Conservation (phyloP, 2,113 vertebrate species). For the Saccopteryx bilineata region DNA sequence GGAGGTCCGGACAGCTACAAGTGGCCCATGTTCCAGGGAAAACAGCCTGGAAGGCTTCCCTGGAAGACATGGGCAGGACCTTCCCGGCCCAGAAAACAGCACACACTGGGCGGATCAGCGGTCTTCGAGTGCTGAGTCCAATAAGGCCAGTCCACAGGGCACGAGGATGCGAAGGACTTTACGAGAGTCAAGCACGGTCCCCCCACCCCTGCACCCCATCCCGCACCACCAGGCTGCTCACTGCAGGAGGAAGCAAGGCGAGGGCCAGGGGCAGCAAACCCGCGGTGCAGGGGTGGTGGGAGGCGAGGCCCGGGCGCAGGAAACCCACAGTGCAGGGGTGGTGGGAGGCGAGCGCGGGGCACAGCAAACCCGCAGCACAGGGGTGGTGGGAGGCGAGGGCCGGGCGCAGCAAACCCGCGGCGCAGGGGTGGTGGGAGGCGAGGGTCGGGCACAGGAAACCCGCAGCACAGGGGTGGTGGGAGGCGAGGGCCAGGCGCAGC, state of each 20-base stretch:
- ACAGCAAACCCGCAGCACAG: too few species aligned
- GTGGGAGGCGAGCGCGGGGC: too few species aligned
- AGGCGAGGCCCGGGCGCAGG: too few species aligned
- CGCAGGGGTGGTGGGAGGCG: too few species aligned
- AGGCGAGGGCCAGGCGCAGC: too few species aligned
- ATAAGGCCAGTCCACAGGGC: neutral
- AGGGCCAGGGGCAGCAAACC: neutral
- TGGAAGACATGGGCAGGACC: neutral
- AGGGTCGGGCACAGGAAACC: too few species aligned
- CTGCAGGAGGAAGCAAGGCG: neutral
- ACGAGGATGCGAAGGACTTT: neutral
- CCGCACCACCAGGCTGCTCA: neutral
- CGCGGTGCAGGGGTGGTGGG: neutral
- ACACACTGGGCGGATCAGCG: neutral
- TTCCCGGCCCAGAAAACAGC: neutral
- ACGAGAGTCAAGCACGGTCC: neutral
- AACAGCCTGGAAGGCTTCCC: neutral
- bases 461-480: too few species aligned
- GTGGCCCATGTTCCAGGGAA: neutral
- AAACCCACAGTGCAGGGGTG: too few species aligned
- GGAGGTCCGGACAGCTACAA: neutral
- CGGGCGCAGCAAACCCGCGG: too few species aligned
- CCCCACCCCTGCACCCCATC: accelerated
- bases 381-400: too few species aligned
- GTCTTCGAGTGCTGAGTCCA: neutral